phyloP scores from a whole-genome alignment of 1,140 invertebrate species.

The Ceratitis capitata region DNA sequence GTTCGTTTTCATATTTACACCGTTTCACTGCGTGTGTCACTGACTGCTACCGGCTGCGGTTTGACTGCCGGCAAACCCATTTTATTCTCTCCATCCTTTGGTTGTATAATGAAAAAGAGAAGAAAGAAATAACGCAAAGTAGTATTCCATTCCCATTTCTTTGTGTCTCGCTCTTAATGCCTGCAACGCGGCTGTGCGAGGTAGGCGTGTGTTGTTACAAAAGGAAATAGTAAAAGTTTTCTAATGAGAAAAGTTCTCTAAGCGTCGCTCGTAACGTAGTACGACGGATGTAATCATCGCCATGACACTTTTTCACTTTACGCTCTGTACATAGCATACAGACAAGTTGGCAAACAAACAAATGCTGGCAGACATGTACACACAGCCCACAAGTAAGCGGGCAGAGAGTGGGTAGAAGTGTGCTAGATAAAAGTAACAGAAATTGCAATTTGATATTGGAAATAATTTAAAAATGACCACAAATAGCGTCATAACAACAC shows the following conservation, averaged over 20 bases:
- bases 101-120: neutral
- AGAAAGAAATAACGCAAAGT: neutral
- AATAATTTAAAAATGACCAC: conserved; percentile 9
- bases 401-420: neutral
- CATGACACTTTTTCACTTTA: conserved; percentile 38
- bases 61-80: neutral
- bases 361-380: neutral
- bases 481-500: neutral
- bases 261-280: conserved; percentile 3
- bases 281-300: conserved; percentile 37
- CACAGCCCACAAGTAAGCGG: neutral
- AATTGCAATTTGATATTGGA: neutral
- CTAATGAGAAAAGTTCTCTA: conserved; percentile 40
- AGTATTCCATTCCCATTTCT: neutral
- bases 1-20: neutral
- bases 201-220: neutral
- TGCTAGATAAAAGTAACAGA: neutral
- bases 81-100: neutral
- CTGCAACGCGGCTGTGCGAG: neutral
- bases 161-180: neutral
- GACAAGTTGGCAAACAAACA: neutral
- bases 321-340: neutral
- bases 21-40: neutral
- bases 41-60: too few species aligned
- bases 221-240: conserved; percentile 40